Percentiles rank a stretch among this genome's conserved stretches.
phyloP scores from a whole-genome alignment of 2,113 vertebrate species.

The Cranoglanis bouderius region DNA sequence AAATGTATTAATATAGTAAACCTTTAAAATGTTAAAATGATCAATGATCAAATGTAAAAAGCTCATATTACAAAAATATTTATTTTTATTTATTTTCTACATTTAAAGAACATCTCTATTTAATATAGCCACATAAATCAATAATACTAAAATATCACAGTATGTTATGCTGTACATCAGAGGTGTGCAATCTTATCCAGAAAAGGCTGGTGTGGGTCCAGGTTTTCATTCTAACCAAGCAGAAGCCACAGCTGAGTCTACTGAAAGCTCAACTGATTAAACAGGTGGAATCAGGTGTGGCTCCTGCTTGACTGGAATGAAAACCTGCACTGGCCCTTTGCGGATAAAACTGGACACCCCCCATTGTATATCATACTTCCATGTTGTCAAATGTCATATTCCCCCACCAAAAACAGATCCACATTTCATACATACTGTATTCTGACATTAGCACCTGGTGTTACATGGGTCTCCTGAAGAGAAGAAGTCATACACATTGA shows the following conservation, averaged over 20 bases:
- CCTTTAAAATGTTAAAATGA: too few species aligned
- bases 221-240: too few species aligned
- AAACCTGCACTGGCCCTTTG: too few species aligned
- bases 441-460: slow-evolving; percentile 62
- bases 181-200: too few species aligned
- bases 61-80: background rate
- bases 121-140: background rate
- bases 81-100: background rate
- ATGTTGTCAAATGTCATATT: background rate
- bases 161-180: background rate
- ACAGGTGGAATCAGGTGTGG: too few species aligned
- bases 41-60: too few species aligned
- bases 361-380: background rate
- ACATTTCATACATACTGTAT: background rate
- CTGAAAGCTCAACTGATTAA: too few species aligned
- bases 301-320: too few species aligned
- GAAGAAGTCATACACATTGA: slow-evolving; percentile 74
- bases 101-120: background rate
- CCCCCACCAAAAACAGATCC: background rate
- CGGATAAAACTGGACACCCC: too few species aligned
- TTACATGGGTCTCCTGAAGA: slow-evolving; percentile 76
- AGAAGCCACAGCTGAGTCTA: too few species aligned
- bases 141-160: background rate
- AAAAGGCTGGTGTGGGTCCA: too few species aligned
- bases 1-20: background rate